Evolutionary conservation across 2,888 invertebrate genomes (phyloP).

Genomic region (Dasysyrphus tricinctus): DNA sequence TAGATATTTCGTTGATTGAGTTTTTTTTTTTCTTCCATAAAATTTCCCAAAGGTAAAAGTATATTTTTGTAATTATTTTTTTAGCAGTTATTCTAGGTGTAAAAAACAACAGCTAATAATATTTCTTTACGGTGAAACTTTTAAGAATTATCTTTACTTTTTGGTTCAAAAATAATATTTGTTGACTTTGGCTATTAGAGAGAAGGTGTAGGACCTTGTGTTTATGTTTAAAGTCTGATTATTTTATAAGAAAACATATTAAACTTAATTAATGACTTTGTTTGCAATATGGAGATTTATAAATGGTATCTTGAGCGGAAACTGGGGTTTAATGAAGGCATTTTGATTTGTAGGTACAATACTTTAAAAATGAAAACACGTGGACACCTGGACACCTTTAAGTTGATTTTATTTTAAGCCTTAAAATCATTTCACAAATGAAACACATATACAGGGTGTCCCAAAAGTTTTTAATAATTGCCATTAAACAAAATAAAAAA

Average conservation of each 20-base stretch:
- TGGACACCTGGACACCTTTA: no score
- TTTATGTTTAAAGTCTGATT: slow-evolving; percentile 11
- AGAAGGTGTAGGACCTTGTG: not conserved
- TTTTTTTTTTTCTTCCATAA: not conserved
- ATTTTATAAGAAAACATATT: slow-evolving; percentile 60
- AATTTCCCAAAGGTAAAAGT: slow-evolving; percentile 2
- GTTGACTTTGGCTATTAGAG: slow-evolving; percentile 45
- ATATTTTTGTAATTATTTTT: slow-evolving; percentile 61
- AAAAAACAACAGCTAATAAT: slow-evolving; percentile 49
- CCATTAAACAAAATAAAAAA: no score
- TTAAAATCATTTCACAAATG: no score
- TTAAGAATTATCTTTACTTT: slow-evolving; percentile 39
- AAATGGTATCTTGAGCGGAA: slow-evolving; percentile 32
- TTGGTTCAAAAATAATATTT: slow-evolving; percentile 49
- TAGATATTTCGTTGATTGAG: slow-evolving; percentile 20
- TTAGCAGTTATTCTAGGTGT: slow-evolving; percentile 60
- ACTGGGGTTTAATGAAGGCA: not conserved
- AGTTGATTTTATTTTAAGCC: no score
- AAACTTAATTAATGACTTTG: slow-evolving; percentile 46
- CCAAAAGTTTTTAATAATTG: no score
- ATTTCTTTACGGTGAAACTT: slow-evolving; percentile 50
- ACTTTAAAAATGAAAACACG: no score
- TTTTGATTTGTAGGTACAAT: not conserved
- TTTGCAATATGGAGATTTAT: slow-evolving; percentile 27
- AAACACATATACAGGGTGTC: no score